These are phyloP conservation scores for Amphilophus citrinellus DNA, from an alignment of 2,113 vertebrate species.

Conservation along the genomic window DNA sequence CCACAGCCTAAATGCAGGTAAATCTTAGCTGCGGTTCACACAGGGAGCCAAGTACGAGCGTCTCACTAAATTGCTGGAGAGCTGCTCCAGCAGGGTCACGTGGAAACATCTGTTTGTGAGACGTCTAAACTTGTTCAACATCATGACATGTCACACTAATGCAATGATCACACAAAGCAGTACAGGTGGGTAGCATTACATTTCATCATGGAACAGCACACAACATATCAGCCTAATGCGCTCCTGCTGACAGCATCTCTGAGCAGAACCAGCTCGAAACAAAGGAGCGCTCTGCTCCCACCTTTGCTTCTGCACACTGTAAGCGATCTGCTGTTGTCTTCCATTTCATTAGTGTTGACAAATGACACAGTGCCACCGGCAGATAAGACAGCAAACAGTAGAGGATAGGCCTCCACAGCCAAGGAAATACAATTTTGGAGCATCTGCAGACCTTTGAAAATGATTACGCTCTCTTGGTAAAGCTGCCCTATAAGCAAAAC, in stretches of 20 bases:
- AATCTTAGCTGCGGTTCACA: not conserved
- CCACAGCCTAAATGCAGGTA: not conserved
- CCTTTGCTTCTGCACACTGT: slow-evolving; percentile 56
- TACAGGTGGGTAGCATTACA: slow-evolving; percentile 45
- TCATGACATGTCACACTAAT: slow-evolving; percentile 45
- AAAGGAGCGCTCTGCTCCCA: slow-evolving; percentile 46
- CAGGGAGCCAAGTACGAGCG: not conserved
- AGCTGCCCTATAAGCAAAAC: slow-evolving; percentile 37
- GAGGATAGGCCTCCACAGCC: slow-evolving; percentile 25
- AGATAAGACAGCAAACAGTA: slow-evolving; percentile 58
- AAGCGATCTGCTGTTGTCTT: slow-evolving; percentile 45
- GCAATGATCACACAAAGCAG: slow-evolving; percentile 40
- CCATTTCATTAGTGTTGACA: slow-evolving; percentile 74
- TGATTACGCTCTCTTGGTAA: not conserved
- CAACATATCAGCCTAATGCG: slow-evolving; percentile 31
- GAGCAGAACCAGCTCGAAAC: slow-evolving; percentile 29
- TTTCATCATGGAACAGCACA: slow-evolving; percentile 62
- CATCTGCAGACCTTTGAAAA: slow-evolving; percentile 45
- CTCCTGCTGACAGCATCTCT: slow-evolving; percentile 63
- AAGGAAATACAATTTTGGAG: slow-evolving; percentile 49
- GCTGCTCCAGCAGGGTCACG: slow-evolving; percentile 17
- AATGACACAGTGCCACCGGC: slow-evolving; percentile 56
- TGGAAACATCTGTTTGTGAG: slow-evolving; percentile 30
- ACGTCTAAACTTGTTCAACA: slow-evolving; percentile 46
- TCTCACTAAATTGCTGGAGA: not conserved